Evolutionary conservation across 2,797 vertebrate species (phyloP).

Genomic region (Coilia nasus): DNA sequence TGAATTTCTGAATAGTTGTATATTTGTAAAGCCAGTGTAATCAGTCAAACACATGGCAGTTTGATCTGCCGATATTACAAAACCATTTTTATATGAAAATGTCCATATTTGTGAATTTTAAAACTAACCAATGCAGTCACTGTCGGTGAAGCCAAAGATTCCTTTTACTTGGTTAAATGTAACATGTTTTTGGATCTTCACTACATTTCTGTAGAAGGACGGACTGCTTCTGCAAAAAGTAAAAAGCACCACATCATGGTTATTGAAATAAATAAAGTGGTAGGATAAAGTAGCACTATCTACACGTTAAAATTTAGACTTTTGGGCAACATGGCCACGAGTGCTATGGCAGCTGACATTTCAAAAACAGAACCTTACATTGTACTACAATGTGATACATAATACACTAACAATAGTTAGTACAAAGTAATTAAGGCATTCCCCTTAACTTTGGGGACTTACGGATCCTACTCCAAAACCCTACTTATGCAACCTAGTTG

Average conservation of each 20-base stretch:
- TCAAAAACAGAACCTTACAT: not conserved
- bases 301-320: too few species aligned
- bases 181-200: constrained; percentile 95
- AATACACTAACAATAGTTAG: not conserved
- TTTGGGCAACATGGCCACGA: too few species aligned
- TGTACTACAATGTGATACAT: not conserved
- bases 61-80: not conserved
- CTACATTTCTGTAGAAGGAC: constrained; percentile 92
- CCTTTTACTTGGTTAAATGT: constrained; percentile 99
- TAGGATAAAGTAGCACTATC: not conserved
- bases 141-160: constrained; percentile 97
- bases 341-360: not conserved
- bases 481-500: too few species aligned
- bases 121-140: constrained; percentile 92
- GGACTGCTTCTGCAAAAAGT: constrained; percentile 75
- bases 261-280: not conserved
- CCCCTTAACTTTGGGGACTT: too few species aligned
- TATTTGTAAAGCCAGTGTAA: not conserved
- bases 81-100: not conserved
- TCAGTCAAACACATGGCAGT: not conserved
- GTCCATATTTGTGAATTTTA: not conserved
- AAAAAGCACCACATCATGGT: not conserved
- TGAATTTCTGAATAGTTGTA: not conserved
- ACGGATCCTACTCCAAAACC: too few species aligned
- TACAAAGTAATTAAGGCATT: too few species aligned